These are phyloP conservation scores for mouse (Mus musculus) DNA, from an alignment of 2,113 vertebrate genomes.

Conservation along the genomic window DNA sequence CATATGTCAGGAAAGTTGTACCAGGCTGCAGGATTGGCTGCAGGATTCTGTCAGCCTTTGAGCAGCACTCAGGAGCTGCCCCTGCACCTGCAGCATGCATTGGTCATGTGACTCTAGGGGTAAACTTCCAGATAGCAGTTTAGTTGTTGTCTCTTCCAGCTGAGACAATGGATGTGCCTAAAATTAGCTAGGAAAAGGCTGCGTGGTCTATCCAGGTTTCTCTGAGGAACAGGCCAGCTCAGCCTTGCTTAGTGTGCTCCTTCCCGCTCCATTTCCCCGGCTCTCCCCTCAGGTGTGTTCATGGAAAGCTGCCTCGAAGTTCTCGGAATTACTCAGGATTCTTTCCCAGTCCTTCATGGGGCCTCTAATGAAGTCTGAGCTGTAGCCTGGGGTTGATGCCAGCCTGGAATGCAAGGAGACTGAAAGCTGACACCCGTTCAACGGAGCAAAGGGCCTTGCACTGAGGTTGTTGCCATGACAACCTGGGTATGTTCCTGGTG, in stretches of 20 bases:
- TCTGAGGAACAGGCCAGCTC: conserved; percentile 82
- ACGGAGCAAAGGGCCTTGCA: conserved; percentile 79
- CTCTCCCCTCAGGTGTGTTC: conserved; percentile 90
- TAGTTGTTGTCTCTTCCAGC: conserved; percentile 72
- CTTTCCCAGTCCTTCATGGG: conserved; percentile 89
- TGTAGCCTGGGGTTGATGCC: conserved; percentile 83
- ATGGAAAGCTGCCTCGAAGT: conserved; percentile 80
- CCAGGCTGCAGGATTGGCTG: background rate
- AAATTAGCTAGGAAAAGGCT: conserved; percentile 83
- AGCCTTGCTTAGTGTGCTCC: conserved; percentile 88
- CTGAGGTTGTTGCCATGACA: conserved; percentile 88
- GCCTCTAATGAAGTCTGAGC: conserved; percentile 88
- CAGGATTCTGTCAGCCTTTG: background rate
- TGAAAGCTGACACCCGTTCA: conserved; percentile 91
- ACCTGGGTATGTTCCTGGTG: conserved; percentile 85
- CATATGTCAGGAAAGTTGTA: background rate
- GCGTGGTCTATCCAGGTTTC: conserved; percentile 76
- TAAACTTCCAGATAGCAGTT: conserved; percentile 74
- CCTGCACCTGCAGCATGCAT: conserved; percentile 24
- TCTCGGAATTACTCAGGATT: conserved; percentile 88
- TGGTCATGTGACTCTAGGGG: conserved; percentile 66
- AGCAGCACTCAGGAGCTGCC: background rate
- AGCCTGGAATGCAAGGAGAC: conserved; percentile 84
- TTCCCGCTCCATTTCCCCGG: conserved; percentile 75
- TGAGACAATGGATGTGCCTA: conserved; percentile 81